Percentiles rank a stretch among this genome's conserved stretches.
Evolutionary conservation across 1,140 invertebrate genomes (phyloP).

Genomic region (Colletes gigas): DNA sequence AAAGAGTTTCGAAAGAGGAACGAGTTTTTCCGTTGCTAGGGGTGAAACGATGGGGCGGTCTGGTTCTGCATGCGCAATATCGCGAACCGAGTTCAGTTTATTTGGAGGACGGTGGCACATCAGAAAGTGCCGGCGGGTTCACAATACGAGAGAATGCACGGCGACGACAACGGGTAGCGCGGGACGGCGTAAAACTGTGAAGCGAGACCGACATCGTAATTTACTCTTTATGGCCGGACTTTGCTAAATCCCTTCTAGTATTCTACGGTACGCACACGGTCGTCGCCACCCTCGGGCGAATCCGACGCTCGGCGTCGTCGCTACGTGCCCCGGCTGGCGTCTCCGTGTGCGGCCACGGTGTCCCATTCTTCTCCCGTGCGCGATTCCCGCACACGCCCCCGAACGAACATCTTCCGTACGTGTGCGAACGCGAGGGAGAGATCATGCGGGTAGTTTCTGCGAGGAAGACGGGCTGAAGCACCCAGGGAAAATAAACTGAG

Average conservation of each 20-base stretch:
- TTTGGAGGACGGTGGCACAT: constrained; percentile 10
- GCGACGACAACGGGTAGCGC: not conserved
- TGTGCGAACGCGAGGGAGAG: not conserved
- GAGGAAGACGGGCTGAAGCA: not conserved
- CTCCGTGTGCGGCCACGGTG: not conserved
- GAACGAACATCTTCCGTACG: too few species aligned
- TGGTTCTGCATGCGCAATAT: not conserved
- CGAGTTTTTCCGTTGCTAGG: not conserved
- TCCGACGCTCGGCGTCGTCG: too few species aligned
- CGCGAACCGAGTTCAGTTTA: not conserved
- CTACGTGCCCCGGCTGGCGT: constrained; percentile 1
- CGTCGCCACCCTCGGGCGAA: too few species aligned
- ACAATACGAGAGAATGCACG: constrained; percentile 22
- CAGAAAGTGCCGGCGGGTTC: constrained; percentile 24
- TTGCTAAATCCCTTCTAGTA: constrained; percentile 70
- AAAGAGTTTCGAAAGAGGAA: too few species aligned
- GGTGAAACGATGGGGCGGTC: not conserved
- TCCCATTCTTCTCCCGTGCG: not conserved
- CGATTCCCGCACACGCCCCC: not conserved
- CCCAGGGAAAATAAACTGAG: not conserved
- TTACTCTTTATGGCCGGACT: constrained; percentile 74
- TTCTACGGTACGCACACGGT: constrained; percentile 32
- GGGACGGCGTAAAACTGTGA: constrained; percentile 69
- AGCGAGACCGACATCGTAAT: constrained; percentile 74
- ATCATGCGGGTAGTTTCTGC: not conserved